Base-by-base conservation (phyloP, 2,888 invertebrate species). In the Alloscopus bannaensis region DNA sequence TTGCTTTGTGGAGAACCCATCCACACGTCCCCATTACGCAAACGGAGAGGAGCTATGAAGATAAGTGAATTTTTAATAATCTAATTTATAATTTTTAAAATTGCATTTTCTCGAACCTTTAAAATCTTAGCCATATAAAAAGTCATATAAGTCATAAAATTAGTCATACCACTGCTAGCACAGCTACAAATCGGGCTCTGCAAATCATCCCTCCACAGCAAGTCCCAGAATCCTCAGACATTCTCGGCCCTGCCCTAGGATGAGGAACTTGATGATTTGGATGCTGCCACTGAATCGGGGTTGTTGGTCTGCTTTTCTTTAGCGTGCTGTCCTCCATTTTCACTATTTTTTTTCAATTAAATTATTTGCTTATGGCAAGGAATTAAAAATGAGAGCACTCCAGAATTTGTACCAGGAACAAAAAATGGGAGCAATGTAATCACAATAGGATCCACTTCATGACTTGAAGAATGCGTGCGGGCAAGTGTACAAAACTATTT, bases 1-100 rank as follows among this genome's bases (percentile, higher is more conserved):
- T 81, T 0, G 84, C 73, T 47, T 79, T 79, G 50, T 86, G 84
- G 0, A 86, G 75, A 26, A 84, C 84, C 86, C 86, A 86, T 42
- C 84, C 81, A 31, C 84, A 80, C 1, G 78, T 78, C 0, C 84
- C 82, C 40, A 80, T 83, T 6, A 84, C 84, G 22, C 81, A 79
- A 26, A 81, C 78, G 18, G 84, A 83, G 13, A 81, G 59, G 24
- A 83, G 62, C 84, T 84, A 47, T 13, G 57, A 52, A n/a, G 8
- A 68, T 40, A 20, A 29, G 8, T 62, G 3, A 13, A 8, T 64
- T 20, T 64, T 52, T 8, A 20, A 50, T 47, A 29, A 29, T 45
- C 45, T 11, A 28, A 57, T 28, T 13, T 26, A 52, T 26, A 55
- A 36, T 50, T 31, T 31, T 20, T 40, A 16, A 45, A 11, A 24